phyloP scores from a whole-genome alignment of 2,113 vertebrate genomes.

The Myrmecophaga tridactyla region DNA sequence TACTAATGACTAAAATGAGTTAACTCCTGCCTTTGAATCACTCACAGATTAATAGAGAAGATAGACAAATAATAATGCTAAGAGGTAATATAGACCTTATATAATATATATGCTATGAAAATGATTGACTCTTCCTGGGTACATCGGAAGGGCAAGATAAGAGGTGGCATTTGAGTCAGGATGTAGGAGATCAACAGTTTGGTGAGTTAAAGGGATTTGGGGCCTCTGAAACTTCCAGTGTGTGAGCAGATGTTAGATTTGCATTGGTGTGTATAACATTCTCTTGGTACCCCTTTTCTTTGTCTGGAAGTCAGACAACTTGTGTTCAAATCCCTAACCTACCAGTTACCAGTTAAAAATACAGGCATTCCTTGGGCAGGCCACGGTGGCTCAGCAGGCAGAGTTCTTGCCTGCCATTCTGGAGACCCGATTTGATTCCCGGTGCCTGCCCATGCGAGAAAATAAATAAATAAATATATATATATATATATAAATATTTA shows the following conservation, averaged over 20 bases:
- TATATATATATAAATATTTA: no score
- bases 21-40: slow-evolving; percentile 5
- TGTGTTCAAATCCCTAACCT: neutral
- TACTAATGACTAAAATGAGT: neutral
- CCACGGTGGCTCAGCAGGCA: no score
- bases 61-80: neutral
- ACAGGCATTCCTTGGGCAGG: no score
- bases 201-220: neutral
- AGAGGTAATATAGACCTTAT: neutral
- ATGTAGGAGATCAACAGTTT: neutral
- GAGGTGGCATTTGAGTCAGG: neutral
- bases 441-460: no score
- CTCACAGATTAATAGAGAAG: slow-evolving; percentile 10
- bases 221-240: neutral
- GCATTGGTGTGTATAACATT: neutral
- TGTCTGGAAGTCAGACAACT: neutral
- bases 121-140: neutral
- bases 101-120: neutral
- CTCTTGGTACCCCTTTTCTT: neutral
- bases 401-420: no score
- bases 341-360: neutral
- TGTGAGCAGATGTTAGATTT: neutral
- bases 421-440: no score
- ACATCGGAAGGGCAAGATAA: neutral
- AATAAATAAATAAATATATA: no score